phyloP scores from a whole-genome alignment of 2,888 invertebrate genomes.

The Mesorhabditis belari region DNA sequence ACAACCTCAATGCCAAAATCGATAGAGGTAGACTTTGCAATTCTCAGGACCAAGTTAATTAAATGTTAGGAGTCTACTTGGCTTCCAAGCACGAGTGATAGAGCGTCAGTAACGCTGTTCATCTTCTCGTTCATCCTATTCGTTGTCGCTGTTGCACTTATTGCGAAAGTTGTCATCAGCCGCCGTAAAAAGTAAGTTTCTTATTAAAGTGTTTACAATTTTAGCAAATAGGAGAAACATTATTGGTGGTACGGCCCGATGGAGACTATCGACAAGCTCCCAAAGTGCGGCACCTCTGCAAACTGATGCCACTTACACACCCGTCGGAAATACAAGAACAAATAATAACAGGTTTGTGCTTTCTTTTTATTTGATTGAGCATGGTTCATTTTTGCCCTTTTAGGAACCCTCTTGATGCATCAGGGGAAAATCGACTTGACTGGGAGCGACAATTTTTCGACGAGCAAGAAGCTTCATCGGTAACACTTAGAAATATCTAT shows the following conservation, averaged over 20 bases:
- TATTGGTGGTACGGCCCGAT: slow-evolving; percentile 26
- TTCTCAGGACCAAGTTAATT: too few relatives aligned
- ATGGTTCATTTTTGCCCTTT: too few relatives aligned
- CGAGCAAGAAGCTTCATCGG: slow-evolving; percentile 21
- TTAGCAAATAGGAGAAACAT: slow-evolving; percentile 7
- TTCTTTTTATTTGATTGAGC: slow-evolving; percentile 7
- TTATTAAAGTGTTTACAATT: neutral
- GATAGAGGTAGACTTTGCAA: too few relatives aligned
- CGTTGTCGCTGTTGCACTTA: slow-evolving; percentile 27
- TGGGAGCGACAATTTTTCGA: slow-evolving; percentile 50
- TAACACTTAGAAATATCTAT: too few relatives aligned
- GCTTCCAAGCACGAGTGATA: too few relatives aligned
- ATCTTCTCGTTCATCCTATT: slow-evolving; percentile 33
- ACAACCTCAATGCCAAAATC: too few relatives aligned
- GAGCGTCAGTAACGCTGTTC: slow-evolving; percentile 23
- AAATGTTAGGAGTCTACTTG: too few relatives aligned
- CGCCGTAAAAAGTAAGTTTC: slow-evolving; percentile 27
- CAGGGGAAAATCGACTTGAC: slow-evolving; percentile 10
- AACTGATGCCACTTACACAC: slow-evolving; percentile 1
- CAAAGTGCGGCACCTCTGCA: slow-evolving; percentile 13
- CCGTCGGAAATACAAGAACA: neutral
- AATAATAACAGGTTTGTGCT: neutral
- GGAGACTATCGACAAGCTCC: slow-evolving; percentile 26
- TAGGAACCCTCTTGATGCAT: neutral
- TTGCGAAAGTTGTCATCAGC: slow-evolving; percentile 34